Evolutionary conservation across 2,888 invertebrate species (phyloP).

Genomic region (Mesorhabditis belari): DNA sequence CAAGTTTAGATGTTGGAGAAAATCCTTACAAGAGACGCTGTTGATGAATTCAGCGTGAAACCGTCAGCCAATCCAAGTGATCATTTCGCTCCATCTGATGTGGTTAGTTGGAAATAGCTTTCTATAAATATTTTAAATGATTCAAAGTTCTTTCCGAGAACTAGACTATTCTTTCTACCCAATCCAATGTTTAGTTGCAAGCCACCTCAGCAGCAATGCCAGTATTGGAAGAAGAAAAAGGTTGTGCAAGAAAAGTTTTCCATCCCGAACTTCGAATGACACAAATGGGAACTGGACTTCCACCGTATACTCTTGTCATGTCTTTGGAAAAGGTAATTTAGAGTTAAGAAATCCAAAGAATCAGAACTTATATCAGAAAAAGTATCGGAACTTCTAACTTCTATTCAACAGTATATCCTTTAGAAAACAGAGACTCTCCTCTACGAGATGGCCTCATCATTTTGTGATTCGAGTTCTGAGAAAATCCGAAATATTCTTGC

Average conservation of each 20-base stretch:
- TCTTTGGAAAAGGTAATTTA: constrained; percentile 39
- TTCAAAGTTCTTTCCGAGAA: too few relatives aligned
- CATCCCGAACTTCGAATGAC: constrained; percentile 9
- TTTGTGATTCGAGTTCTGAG: constrained; percentile 11
- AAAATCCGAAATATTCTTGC: constrained; percentile 13
- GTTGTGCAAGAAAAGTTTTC: constrained; percentile 19
- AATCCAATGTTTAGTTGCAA: neutral
- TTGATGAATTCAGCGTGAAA: constrained; percentile 44
- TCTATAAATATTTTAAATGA: too few relatives aligned
- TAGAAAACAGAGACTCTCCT: constrained; percentile 46
- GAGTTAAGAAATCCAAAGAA: neutral
- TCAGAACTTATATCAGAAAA: neutral
- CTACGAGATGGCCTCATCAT: constrained; percentile 39
- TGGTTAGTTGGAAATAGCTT: too few relatives aligned
- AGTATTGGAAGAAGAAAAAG: constrained; percentile 10
- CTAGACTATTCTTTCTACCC: neutral
- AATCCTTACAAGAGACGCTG: constrained; percentile 39
- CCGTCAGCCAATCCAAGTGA: constrained; percentile 47
- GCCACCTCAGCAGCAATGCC: constrained; percentile 19
- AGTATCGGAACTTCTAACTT: neutral
- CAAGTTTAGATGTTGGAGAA: constrained; percentile 33
- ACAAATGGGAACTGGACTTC: constrained; percentile 31
- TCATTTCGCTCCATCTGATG: constrained; percentile 46
- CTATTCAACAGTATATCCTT: too few relatives aligned
- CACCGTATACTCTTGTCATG: constrained; percentile 44